Conservation (phyloP, 2,888 invertebrate species). For the Apomyelois bistriatella region DNA sequence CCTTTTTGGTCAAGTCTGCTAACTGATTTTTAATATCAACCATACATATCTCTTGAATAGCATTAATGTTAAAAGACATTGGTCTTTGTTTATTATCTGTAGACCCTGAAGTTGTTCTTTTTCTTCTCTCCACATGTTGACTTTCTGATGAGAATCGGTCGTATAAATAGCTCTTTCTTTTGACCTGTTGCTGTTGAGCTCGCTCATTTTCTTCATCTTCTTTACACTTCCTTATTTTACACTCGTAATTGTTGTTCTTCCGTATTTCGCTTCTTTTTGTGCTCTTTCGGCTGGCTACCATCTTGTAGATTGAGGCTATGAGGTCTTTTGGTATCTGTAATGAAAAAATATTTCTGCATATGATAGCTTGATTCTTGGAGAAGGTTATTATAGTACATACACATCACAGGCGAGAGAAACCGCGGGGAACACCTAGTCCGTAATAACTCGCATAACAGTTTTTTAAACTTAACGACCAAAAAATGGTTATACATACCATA, state of each 20-base stretch:
- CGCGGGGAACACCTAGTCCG: too few relatives aligned
- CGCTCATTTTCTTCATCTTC: conserved; percentile 46
- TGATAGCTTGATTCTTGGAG: too few relatives aligned
- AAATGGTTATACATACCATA: too few relatives aligned
- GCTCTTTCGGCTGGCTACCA: conserved; percentile 85
- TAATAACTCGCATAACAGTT: too few relatives aligned
- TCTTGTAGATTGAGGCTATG: conserved; percentile 85
- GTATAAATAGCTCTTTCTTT: conserved; percentile 67
- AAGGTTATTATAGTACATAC: too few relatives aligned
- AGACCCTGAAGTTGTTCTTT: conserved; percentile 50
- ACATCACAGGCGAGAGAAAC: too few relatives aligned
- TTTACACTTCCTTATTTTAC: conserved; percentile 48
- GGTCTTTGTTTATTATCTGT: conserved; percentile 51
- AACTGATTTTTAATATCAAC: conserved; percentile 69
- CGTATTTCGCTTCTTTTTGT: conserved; percentile 74
- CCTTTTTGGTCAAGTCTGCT: conserved; percentile 58
- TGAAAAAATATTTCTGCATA: too few relatives aligned
- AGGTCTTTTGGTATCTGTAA: conserved; percentile 85
- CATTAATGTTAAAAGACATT: conserved; percentile 58
- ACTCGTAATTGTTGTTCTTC: conserved; percentile 70
- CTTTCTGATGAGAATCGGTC: conserved; percentile 66
- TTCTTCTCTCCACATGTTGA: conserved; percentile 64
- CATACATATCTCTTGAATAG: conserved; percentile 74
- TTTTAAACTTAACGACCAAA: too few relatives aligned
- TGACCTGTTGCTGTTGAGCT: conserved; percentile 49